A percentile compares a stretch with the other conserved stretches of the same genome.
phyloP scores from a whole-genome alignment of 2,113 vertebrate genomes.

The Cryptotis parvus region DNA sequence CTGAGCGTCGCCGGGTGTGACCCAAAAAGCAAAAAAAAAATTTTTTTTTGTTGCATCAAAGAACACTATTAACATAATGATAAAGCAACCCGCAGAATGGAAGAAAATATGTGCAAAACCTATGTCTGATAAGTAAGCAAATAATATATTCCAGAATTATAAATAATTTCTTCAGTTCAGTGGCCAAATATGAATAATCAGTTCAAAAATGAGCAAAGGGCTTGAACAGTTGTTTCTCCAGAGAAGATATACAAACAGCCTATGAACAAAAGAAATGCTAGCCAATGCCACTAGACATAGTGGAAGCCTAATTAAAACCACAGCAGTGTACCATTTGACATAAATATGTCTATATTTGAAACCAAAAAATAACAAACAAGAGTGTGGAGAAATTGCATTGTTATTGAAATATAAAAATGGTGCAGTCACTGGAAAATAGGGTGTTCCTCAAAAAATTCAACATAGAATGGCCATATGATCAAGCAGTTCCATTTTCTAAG shows the following conservation, averaged over 20 bases:
- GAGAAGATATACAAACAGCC: neutral
- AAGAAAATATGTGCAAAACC: constrained; percentile 35
- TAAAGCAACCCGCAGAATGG: neutral
- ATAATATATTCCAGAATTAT: neutral
- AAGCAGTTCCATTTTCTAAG: neutral
- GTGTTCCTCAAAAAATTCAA: neutral
- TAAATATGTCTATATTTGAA: neutral
- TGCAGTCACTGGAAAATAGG: neutral
- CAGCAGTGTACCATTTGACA: neutral
- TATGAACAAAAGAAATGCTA: neutral
- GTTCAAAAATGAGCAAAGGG: neutral
- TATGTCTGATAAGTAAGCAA: neutral
- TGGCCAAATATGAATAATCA: neutral
- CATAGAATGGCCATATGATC: too few species aligned
- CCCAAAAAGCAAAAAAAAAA: too few species aligned
- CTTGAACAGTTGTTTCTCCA: too few species aligned
- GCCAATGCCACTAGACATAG: neutral
- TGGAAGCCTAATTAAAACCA: neutral
- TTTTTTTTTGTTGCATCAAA: neutral
- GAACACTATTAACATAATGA: neutral
- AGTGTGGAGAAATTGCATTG: neutral
- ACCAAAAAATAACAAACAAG: neutral
- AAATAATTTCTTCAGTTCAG: neutral
- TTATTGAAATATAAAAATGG: constrained; percentile 15
- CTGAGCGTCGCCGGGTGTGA: too few species aligned